A percentile compares a stretch with the other conserved stretches of the same genome.
Conservation (phyloP, 1,140 invertebrate genomes). For the Hypothenemus hampei region DNA sequence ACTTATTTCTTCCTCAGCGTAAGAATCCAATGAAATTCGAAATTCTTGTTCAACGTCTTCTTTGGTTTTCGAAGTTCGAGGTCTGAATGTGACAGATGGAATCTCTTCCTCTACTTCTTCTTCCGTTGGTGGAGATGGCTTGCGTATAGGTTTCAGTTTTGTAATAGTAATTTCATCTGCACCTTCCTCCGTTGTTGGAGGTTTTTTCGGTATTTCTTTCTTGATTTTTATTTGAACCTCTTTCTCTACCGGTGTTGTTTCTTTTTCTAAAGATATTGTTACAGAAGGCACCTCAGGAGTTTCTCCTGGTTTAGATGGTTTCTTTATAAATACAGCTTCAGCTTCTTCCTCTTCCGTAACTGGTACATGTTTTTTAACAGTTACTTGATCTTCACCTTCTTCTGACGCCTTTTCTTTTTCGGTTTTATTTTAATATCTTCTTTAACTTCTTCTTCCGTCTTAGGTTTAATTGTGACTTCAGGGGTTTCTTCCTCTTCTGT, state of each 20-base stretch:
- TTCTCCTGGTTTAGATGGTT: conserved; percentile 46
- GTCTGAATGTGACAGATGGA: conserved; percentile 63
- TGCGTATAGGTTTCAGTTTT: conserved; percentile 61
- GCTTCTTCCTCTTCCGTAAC: conserved; percentile 30
- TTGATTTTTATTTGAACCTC: conserved; percentile 54
- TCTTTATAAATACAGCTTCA: conserved; percentile 31
- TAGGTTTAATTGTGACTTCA: conserved; percentile 27
- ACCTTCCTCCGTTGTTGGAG: conserved; percentile 60
- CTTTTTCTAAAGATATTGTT: conserved; percentile 29
- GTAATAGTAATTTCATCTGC: conserved; percentile 68
- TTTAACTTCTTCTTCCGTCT: conserved; percentile 33
- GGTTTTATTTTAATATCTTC: conserved; percentile 12
- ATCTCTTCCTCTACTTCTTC: conserved; percentile 53
- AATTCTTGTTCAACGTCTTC: conserved; percentile 84
- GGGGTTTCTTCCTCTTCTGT: conserved; percentile 30
- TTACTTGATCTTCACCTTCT: conserved; percentile 25
- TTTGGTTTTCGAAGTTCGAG: conserved; percentile 62
- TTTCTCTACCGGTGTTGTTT: conserved; percentile 40
- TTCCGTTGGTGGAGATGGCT: conserved; percentile 57
- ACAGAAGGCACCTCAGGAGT: conserved; percentile 30
- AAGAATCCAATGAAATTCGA: conserved; percentile 74
- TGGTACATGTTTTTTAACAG: conserved; percentile 24
- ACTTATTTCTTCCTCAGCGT: conserved; percentile 80
- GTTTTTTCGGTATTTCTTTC: conserved; percentile 43
- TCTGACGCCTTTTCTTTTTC: conserved; percentile 9